These are phyloP conservation scores for Sphaerophoria taeniata DNA, from an alignment of 2,888 invertebrate genomes.

Conservation along the genomic window DNA sequence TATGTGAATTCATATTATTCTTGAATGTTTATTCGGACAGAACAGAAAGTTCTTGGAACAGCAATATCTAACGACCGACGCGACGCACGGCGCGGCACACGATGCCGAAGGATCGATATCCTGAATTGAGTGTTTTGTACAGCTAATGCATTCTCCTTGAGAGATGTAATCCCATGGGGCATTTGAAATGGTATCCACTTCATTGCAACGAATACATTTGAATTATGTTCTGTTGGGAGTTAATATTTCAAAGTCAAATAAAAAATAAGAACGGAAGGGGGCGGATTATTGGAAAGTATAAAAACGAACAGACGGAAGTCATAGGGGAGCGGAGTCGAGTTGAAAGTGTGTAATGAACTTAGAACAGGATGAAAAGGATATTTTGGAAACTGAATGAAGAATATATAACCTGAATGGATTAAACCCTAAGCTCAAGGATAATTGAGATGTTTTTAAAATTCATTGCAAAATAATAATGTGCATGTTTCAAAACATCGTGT, in stretches of 20 bases:
- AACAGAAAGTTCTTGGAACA: conserved; percentile 16
- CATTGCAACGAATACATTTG: conserved; percentile 26
- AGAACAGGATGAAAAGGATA: too few species aligned
- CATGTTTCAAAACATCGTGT: too few species aligned
- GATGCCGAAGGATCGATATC: conserved; percentile 4
- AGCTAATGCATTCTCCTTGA: conserved; percentile 39
- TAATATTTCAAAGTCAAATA: not conserved
- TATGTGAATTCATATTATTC: not conserved
- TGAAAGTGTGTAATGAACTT: too few species aligned
- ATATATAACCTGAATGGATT: too few species aligned
- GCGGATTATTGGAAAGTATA: not conserved
- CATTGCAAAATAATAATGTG: too few species aligned
- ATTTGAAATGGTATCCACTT: conserved; percentile 33
- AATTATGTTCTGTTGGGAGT: conserved; percentile 1
- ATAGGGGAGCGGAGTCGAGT: not conserved
- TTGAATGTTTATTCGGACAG: not conserved
- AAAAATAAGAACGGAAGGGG: not conserved
- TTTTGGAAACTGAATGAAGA: too few species aligned
- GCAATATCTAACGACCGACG: too few species aligned
- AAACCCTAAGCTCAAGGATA: too few species aligned
- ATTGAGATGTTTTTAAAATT: too few species aligned
- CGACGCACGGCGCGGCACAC: too few species aligned
- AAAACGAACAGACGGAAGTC: not conserved
- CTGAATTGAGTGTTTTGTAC: conserved; percentile 27
- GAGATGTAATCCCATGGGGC: conserved; percentile 3